Evolutionary conservation across 2,888 invertebrate species (phyloP).

Genomic region (Zaprionus bogoriensis): DNA sequence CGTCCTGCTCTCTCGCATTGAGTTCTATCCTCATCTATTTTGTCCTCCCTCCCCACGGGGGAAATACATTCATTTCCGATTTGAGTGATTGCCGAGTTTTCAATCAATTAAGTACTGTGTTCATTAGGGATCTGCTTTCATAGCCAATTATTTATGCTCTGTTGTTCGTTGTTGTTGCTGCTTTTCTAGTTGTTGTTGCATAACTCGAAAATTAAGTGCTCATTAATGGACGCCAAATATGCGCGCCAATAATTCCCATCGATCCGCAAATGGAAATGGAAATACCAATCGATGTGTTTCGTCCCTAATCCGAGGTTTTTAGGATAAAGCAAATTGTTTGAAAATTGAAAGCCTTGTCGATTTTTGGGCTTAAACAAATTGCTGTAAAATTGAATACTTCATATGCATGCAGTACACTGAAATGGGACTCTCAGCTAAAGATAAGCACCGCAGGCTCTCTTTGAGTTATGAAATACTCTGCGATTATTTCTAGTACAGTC

Average conservation of each 20-base stretch:
- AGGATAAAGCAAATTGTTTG: not conserved
- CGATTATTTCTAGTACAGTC: too few species aligned
- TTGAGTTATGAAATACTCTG: too few species aligned
- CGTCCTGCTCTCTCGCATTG: not conserved
- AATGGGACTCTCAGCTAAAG: too few species aligned
- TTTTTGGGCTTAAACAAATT: not conserved
- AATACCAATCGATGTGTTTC: too few species aligned
- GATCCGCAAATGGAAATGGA: not conserved
- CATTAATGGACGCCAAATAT: not conserved
- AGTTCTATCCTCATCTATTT: not conserved
- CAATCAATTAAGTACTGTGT: constrained; percentile 49
- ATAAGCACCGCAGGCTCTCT: too few species aligned
- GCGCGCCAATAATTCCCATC: not conserved
- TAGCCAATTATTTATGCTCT: constrained; percentile 29
- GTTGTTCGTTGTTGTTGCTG: not conserved
- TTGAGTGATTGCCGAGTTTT: constrained; percentile 56
- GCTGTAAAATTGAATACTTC: not conserved
- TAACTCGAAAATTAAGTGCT: not conserved
- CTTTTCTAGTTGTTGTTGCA: not conserved
- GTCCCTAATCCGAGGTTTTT: too few species aligned
- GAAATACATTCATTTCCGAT: constrained; percentile 17
- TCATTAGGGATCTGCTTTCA: constrained; percentile 21
- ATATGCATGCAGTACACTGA: too few species aligned
- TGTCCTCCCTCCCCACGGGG: not conserved
- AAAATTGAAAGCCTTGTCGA: not conserved